Percentiles rank a stretch among this genome's conserved stretches.
Conservation (phyloP, 2,888 invertebrate species). For the Spisula solida region DNA sequence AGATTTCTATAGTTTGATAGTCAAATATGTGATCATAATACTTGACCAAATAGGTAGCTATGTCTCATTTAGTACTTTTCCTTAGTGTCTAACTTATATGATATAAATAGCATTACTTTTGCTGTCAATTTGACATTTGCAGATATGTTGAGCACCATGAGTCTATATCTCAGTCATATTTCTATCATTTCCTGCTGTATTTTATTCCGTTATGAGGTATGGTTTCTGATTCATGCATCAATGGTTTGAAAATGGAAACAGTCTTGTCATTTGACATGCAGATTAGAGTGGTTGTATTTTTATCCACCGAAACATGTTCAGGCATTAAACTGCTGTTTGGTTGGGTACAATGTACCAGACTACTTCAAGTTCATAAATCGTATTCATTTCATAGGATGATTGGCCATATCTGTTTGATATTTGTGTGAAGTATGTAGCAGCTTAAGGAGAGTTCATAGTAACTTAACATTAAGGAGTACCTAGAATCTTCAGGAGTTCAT, state of each 20-base stretch:
- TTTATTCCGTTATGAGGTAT: too few species aligned
- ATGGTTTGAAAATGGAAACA: too few species aligned
- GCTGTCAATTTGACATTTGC: background rate
- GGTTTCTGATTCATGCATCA: too few species aligned
- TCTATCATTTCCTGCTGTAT: background rate
- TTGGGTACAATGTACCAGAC: too few species aligned
- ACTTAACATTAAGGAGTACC: too few species aligned
- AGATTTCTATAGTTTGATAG: background rate
- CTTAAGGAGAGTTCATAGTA: too few species aligned
- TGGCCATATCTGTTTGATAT: background rate
- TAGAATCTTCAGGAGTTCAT: too few species aligned
- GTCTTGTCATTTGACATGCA: too few species aligned
- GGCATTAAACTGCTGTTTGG: too few species aligned
- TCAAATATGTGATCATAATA: background rate
- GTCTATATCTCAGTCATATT: background rate
- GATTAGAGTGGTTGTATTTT: too few species aligned
- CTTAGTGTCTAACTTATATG: background rate
- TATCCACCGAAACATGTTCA: too few species aligned
- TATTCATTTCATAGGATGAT: background rate
- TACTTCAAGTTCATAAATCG: background rate
- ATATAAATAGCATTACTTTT: background rate
- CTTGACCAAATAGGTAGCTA: background rate
- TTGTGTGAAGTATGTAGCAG: background rate
- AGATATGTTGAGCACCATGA: background rate
- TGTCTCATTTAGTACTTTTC: background rate